Evolutionary conservation across 1,140 invertebrate species (phyloP).

Genomic region (Olivierus martensii): DNA sequence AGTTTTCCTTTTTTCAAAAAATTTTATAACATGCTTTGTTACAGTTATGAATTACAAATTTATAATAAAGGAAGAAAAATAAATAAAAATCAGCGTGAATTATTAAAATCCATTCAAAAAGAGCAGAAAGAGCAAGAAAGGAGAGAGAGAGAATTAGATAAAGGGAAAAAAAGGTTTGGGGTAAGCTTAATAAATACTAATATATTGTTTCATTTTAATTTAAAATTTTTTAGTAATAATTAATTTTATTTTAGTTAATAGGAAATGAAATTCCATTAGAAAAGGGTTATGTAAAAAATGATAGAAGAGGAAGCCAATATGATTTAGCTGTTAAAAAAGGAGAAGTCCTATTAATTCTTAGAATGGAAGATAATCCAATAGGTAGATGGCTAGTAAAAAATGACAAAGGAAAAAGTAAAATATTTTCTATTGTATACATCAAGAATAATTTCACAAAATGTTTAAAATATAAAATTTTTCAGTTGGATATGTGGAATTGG

Average conservation of each 20-base stretch:
- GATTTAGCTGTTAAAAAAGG: slow-evolving; percentile 16
- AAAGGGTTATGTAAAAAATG: slow-evolving; percentile 16
- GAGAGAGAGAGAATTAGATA: slow-evolving; percentile 22
- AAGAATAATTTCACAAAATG: not conserved
- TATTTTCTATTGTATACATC: not conserved
- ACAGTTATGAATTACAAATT: too few species aligned
- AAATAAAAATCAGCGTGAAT: slow-evolving; percentile 17
- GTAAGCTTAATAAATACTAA: not conserved
- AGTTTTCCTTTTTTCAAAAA: too few species aligned
- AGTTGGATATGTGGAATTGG: slow-evolving; percentile 22
- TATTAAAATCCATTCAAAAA: slow-evolving; percentile 11
- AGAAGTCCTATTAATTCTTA: slow-evolving; percentile 17
- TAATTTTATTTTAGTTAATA: slow-evolving; percentile 11
- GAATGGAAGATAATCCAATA: slow-evolving; percentile 20
- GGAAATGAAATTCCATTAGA: slow-evolving; percentile 20
- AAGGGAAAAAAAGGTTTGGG: slow-evolving; percentile 9
- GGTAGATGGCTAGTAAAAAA: slow-evolving; percentile 20
- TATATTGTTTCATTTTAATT: too few species aligned
- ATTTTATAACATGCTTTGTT: too few species aligned
- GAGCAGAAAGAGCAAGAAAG: slow-evolving; percentile 14
- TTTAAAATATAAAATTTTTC: slow-evolving; percentile 1
- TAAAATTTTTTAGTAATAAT: not conserved
- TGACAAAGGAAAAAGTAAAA: slow-evolving; percentile 18
- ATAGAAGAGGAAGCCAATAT: slow-evolving; percentile 7
- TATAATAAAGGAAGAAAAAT: slow-evolving; percentile 12